Evolutionary conservation across 2,888 invertebrate species (phyloP), one percentile per base, ranked within the genome.

Genomic region (Ferrisia virgata): DNA sequence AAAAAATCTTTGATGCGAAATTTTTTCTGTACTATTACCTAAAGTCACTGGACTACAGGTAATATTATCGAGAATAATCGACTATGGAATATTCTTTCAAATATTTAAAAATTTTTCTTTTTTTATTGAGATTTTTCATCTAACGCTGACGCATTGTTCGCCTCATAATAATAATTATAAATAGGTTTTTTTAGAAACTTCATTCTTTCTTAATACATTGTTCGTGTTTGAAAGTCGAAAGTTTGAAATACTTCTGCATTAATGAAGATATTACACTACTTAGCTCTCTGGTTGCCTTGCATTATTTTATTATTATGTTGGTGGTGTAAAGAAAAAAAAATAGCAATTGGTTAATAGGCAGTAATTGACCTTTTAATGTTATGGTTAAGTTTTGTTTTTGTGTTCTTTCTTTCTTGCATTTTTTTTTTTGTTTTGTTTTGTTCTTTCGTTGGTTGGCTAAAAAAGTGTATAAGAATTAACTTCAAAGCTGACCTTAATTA

Each of bases 311-410:
- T 18, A 36, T 76, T 76, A 36, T 76, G 72, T 76, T 76, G 72
- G 72, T 76, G 64, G n/a, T 53, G 15, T 8, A 31, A 15, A 64
- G 28, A n/a, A 18, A 76, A 13, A 28, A 18, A 3, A 76, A 36
- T 18, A 36, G 72, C 36, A 36, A 76, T 36, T 76, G 72, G 72
- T 76, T 36, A 76, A 76, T 76, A 76, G n/a, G 33, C 72, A 28
- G 33, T 36, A 76, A 36, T 76, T 76, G 72, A 76, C 72, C 72
- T 76, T 76, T 76, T 76, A 76, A 76, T 76, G 13, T 18, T 33
- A 18, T 22, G 72, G 9, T 76, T 33, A 76, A 28, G 15, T 76
- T 76, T 72, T 33, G 72, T 36, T 76, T 36, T 76, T 64, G 9
- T 28, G 11, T 64, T 28, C 28, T 8, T 53, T 53, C 8, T 53